A percentile compares a stretch with the other conserved stretches of the same genome.
Evolutionary conservation across 2,113 vertebrate genomes (phyloP).

Genomic region (human): GRCh38 chr3:186528501-186529000

Average conservation of each 20-base stretch:
- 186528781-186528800: not conserved
- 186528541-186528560: too few relatives aligned
- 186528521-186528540: too few relatives aligned
- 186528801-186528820: not conserved
- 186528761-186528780: not conserved
- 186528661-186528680: not conserved
- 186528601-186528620: too few relatives aligned
- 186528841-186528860: not conserved
- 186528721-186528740: not conserved
- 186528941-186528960: not conserved
- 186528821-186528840: not conserved
- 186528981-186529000: not conserved
- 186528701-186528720: not conserved
- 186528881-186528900: accelerated
- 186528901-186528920: not conserved
- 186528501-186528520: too few relatives aligned
- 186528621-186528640: too few relatives aligned
- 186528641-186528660: too few relatives aligned
- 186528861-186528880: not conserved
- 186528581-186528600: too few relatives aligned
- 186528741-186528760: not conserved
- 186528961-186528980: not conserved
- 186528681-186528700: not conserved
- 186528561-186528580: too few relatives aligned
- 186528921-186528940: not conserved